phyloP scores from a whole-genome alignment of 2,888 invertebrate species.

The Eupeodes latifasciatus region DNA sequence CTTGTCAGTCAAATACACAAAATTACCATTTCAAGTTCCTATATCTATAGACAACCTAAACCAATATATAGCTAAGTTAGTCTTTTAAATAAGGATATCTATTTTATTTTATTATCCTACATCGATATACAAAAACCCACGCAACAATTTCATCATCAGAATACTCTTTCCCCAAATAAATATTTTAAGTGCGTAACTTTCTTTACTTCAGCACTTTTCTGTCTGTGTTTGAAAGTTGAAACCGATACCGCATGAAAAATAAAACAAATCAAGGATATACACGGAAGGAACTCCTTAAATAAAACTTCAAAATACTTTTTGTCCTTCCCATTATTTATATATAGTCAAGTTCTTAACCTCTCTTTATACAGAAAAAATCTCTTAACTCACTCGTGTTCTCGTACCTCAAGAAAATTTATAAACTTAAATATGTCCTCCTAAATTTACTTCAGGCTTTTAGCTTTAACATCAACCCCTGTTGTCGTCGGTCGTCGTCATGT shows the following conservation, averaged over 20 bases:
- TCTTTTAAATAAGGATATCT: background rate
- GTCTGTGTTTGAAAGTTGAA: background rate
- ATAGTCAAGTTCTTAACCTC: background rate
- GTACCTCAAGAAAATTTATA: background rate
- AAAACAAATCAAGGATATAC: constrained; percentile 25
- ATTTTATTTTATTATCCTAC: constrained; percentile 8
- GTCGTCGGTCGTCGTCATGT: no score
- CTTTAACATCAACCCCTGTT: no score
- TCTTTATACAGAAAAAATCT: background rate
- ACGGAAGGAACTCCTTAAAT: constrained; percentile 26
- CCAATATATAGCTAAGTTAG: background rate
- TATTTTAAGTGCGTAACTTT: constrained; percentile 14
- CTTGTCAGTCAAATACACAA: constrained; percentile 2
- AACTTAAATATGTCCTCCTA: constrained; percentile 1
- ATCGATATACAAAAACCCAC: background rate
- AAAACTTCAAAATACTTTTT: constrained; percentile 12
- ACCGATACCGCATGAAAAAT: background rate
- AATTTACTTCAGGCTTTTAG: background rate
- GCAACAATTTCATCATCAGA: constrained; percentile 24
- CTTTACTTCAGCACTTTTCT: background rate
- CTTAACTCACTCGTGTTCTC: background rate
- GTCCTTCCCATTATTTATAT: background rate
- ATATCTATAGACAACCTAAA: background rate
- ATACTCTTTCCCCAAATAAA: constrained; percentile 5
- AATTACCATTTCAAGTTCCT: background rate